Evolutionary conservation across 2,888 invertebrate species (phyloP), one percentile per base, ranked within the genome.

Genomic region (Apamea sordens): DNA sequence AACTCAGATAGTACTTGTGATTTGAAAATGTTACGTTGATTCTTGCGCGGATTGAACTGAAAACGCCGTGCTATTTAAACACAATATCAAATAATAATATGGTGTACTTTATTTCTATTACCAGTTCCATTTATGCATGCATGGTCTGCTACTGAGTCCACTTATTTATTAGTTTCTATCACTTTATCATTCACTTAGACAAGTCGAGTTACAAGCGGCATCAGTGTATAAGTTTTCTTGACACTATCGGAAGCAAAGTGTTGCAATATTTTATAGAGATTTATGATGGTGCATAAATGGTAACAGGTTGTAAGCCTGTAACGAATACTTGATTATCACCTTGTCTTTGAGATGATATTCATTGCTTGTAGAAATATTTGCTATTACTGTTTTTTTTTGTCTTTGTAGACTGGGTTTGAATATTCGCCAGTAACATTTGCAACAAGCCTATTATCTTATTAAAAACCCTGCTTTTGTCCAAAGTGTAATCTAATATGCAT

Each of bases 201-300:
- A 69, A 15, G 53, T 47, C 18, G 21, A 86, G 41, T 73, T 77
- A 83, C 21, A 70, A 63, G 73, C 44, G 10, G 36, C 47, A 76
- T 68, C 32, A 63, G 36, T 64, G 21, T 5, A 72, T 86, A 86
- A 71, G 11, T 76, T 82, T 75, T 53, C 63, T 41, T 71, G 76
- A 64, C 73, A 73, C 44, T 79, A 79, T 84, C 77, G 36, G 64
- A 71, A 64, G 64, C 36, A 73, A 73, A 76, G 61, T 82, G 47
- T 75, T 70, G 83, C 21, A 44, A 76, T 84, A 65, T 59, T 50
- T 74, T 83, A 64, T 75, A 63, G 13, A 76, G 79, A 86, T 73
- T 71, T 47, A 67, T 79, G 59, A 73, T 75, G 36, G 44, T 41
- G 15, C 7, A 53, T 70, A 47, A 73, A 71, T 44, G 18, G 59